phyloP scores from a whole-genome alignment of 2,797 vertebrate genomes.

The Loriculus beryllinus region DNA sequence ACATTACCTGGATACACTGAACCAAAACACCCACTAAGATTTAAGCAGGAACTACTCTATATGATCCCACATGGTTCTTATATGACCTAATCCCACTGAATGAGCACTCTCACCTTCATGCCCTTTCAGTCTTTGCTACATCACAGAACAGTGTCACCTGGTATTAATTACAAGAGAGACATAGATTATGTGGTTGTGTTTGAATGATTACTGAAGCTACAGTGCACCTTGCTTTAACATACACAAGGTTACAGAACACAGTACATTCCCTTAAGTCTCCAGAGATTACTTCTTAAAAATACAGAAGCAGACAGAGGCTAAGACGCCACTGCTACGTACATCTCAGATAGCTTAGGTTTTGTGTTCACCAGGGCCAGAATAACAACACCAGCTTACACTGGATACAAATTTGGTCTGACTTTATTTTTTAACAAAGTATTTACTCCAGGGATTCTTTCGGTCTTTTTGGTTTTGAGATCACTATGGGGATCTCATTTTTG shows the following conservation, averaged over 20 bases:
- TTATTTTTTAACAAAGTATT: background rate
- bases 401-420: background rate
- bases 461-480: background rate
- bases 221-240: background rate
- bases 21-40: background rate
- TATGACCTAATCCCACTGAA: background rate
- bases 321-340: rapidly evolving
- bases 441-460: background rate
- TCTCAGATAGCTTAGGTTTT: background rate
- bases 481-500: background rate
- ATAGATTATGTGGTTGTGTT: background rate
- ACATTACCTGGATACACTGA: background rate
- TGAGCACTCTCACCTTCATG: background rate
- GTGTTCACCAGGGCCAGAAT: background rate
- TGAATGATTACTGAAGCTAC: background rate
- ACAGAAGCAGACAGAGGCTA: background rate
- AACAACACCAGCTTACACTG: background rate
- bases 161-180: background rate
- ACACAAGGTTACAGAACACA: background rate
- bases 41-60: background rate
- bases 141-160: background rate
- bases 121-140: background rate
- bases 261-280: background rate
- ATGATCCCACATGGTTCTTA: background rate
- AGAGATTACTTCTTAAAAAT: background rate